Evolutionary conservation across 2,888 invertebrate genomes (phyloP).

Genomic region (Lasioglossum pauxillum): DNA sequence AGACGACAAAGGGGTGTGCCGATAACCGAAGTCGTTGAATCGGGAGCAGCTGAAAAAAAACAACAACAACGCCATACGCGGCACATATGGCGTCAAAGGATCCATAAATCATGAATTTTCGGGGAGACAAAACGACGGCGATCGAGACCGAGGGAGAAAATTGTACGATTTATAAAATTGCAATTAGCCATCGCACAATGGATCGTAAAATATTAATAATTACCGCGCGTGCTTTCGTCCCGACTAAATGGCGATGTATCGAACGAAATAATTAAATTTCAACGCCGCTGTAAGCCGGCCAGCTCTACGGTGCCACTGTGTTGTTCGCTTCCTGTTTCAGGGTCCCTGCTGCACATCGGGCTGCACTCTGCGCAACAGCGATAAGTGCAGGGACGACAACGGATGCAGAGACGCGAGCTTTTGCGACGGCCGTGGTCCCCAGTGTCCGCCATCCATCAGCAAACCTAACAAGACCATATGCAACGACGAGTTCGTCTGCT

Average conservation of each 20-base stretch:
- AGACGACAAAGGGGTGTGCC: slow-evolving; percentile 38
- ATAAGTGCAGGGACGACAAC: slow-evolving; percentile 95
- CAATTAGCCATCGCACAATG: slow-evolving; percentile 11
- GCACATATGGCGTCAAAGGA: slow-evolving; percentile 31
- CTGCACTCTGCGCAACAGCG: slow-evolving; percentile 92
- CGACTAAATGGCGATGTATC: not conserved
- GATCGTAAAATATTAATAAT: not conserved
- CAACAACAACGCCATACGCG: slow-evolving; percentile 6
- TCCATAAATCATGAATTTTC: slow-evolving; percentile 48
- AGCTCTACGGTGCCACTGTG: not conserved
- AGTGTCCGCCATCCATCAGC: slow-evolving; percentile 95
- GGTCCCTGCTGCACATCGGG: slow-evolving; percentile 97
- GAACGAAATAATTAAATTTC: not conserved
- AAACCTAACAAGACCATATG: slow-evolving; percentile 97
- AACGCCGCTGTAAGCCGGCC: not conserved
- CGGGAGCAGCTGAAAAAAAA: not conserved
- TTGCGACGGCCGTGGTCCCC: slow-evolving; percentile 94
- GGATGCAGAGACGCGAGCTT: slow-evolving; percentile 96
- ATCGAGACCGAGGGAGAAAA: not conserved
- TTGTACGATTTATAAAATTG: slow-evolving; percentile 40
- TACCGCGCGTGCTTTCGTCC: slow-evolving; percentile 9
- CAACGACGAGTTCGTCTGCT: slow-evolving; percentile 98
- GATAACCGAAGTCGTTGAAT: slow-evolving; percentile 44
- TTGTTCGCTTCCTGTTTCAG: slow-evolving; percentile 82
- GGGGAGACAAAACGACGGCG: not conserved